These are phyloP conservation scores for Brachionichthys hirsutus DNA, from an alignment of 2,113 vertebrate species.

Conservation along the genomic window DNA sequence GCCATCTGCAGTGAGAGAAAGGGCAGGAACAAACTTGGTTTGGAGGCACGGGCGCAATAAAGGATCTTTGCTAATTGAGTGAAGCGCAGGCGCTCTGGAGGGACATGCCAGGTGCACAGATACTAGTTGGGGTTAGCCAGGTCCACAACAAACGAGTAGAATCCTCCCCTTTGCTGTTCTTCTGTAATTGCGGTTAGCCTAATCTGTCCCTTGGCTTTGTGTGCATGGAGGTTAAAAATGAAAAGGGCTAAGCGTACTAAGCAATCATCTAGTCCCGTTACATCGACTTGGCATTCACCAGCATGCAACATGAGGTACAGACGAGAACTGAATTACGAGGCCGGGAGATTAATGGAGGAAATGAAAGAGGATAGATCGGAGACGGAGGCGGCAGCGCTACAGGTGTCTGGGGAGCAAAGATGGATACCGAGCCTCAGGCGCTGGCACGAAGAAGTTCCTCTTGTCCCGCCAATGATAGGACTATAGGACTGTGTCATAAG, in stretches of 20 bases:
- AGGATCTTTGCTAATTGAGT: constrained; percentile 49
- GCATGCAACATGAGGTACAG: constrained; percentile 39
- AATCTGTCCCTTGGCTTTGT: constrained; percentile 53
- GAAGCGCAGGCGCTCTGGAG: constrained; percentile 37
- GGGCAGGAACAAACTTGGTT: constrained; percentile 1
- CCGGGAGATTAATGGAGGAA: constrained; percentile 50
- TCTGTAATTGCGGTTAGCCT: constrained; percentile 50
- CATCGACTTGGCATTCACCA: constrained; percentile 31
- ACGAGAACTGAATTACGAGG: constrained; percentile 44
- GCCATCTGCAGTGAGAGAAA: constrained; percentile 21
- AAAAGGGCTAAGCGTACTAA: constrained; percentile 12
- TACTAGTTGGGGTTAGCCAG: constrained; percentile 26
- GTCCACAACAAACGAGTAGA: constrained; percentile 35
- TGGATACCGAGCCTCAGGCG: constrained; percentile 28
- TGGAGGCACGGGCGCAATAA: constrained; percentile 51
- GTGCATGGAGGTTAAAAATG: background rate
- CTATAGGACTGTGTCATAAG: constrained; percentile 12
- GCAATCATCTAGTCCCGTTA: constrained; percentile 29
- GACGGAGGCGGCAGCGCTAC: constrained; percentile 11
- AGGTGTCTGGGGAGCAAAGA: constrained; percentile 47
- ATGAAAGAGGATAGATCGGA: constrained; percentile 39
- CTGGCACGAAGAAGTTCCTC: constrained; percentile 29
- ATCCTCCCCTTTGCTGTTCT: constrained; percentile 38
- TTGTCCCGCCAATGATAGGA: constrained; percentile 36
- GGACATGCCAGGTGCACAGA: constrained; percentile 48